A percentile compares a stretch with the other conserved stretches of the same genome.
These are phyloP conservation scores for Proctacanthus coquilletti DNA, from an alignment of 1,140 invertebrate genomes.

Conservation along the genomic window DNA sequence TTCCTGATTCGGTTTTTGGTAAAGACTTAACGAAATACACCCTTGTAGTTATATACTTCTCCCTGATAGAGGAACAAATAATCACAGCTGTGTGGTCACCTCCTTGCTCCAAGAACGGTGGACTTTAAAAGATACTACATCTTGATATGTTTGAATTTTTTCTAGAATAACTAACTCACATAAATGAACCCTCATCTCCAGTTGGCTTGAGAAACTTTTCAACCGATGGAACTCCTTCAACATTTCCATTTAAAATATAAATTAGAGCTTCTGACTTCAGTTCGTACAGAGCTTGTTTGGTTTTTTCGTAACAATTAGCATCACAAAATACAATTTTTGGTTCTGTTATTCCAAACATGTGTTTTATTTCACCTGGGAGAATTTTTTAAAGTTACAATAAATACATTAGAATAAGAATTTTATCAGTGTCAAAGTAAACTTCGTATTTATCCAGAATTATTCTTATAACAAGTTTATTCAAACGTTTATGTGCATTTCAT, in stretches of 20 bases:
- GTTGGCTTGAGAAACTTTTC: slow-evolving; percentile 8
- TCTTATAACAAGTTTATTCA: too few relatives aligned
- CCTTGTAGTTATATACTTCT: slow-evolving; percentile 40
- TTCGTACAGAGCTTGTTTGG: slow-evolving; percentile 7
- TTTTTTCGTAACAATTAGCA: slow-evolving; percentile 11
- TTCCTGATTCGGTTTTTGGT: slow-evolving; percentile 50
- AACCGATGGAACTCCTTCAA: slow-evolving; percentile 8
- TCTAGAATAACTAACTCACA: too few relatives aligned
- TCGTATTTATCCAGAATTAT: too few relatives aligned
- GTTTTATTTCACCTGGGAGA: too few relatives aligned
- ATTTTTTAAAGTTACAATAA: too few relatives aligned
- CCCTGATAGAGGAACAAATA: slow-evolving; percentile 41
- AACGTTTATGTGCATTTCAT: too few relatives aligned
- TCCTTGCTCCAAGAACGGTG: too few relatives aligned
- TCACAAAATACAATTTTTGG: slow-evolving; percentile 16
- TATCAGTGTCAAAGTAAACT: too few relatives aligned
- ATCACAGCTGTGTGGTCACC: too few relatives aligned
- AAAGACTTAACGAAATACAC: slow-evolving; percentile 40
- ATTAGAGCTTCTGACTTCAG: slow-evolving; percentile 8
- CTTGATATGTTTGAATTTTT: too few relatives aligned
- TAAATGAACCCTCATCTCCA: slow-evolving; percentile 7
- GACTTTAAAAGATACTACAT: too few relatives aligned
- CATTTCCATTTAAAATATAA: slow-evolving; percentile 12
- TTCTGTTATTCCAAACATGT: slow-evolving; percentile 8
- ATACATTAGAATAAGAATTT: too few relatives aligned